Evolutionary conservation across 2,113 vertebrate genomes (phyloP).

Genomic region (Plestiodon gilberti): DNA sequence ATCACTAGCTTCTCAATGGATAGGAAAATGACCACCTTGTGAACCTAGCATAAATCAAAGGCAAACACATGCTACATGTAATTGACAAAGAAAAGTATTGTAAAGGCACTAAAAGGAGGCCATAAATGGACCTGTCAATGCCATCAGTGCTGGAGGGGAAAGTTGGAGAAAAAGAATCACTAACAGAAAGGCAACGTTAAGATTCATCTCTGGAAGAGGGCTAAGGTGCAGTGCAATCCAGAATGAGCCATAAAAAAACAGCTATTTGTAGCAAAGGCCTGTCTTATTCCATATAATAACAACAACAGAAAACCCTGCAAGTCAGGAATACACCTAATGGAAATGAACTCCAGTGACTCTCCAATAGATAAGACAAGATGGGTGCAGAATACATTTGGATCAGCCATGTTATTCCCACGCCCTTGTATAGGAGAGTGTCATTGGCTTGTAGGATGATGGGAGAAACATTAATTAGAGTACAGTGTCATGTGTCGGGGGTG

Average conservation of each 20-base stretch:
- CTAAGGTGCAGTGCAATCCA: background rate
- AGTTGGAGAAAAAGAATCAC: background rate
- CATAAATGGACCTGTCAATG: conserved; percentile 37
- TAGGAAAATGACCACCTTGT: conserved; percentile 59
- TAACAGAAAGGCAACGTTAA: conserved; percentile 6
- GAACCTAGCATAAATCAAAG: conserved; percentile 55
- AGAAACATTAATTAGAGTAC: background rate
- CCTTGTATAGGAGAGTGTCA: background rate
- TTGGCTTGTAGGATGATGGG: background rate
- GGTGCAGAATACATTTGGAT: background rate
- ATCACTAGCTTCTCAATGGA: conserved; percentile 57
- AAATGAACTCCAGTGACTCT: background rate
- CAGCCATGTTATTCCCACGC: background rate
- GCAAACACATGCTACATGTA: conserved; percentile 41
- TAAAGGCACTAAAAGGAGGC: conserved; percentile 37
- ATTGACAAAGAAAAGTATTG: conserved; percentile 50
- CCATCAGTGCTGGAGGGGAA: background rate
- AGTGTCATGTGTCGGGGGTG: background rate
- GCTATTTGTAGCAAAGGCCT: background rate
- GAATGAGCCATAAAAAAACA: background rate
- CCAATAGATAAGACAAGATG: background rate
- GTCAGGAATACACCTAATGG: background rate
- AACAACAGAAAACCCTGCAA: background rate
- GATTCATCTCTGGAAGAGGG: background rate
- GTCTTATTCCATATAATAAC: background rate